A percentile compares a stretch with the other conserved stretches of the same genome.
phyloP scores from a whole-genome alignment of 2,797 vertebrate species.

The Anas bernieri region DNA sequence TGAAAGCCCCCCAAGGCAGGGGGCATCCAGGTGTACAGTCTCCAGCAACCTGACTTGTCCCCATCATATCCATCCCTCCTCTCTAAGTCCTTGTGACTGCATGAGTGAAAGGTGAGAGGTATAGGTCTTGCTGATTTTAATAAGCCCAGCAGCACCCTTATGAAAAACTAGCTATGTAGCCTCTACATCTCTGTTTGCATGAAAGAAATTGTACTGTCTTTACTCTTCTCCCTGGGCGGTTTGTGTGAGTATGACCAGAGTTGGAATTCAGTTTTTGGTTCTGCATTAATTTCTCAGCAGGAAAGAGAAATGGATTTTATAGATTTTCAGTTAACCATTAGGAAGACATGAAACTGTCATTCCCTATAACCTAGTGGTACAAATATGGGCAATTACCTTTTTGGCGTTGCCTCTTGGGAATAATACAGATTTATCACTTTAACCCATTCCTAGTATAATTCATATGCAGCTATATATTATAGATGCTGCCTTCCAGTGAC shows the following conservation, averaged over 20 bases:
- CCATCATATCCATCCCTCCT: rapidly evolving
- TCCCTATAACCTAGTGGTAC: constrained; percentile 61
- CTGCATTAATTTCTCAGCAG: constrained; percentile 68
- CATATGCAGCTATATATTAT: neutral
- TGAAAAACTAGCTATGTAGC: neutral
- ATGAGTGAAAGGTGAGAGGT: neutral
- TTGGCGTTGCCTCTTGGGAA: constrained; percentile 63
- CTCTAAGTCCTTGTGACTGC: neutral
- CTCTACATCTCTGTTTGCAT: neutral
- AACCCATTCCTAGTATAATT: constrained; percentile 71
- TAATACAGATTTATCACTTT: constrained; percentile 69
- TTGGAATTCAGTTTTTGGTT: constrained; percentile 29
- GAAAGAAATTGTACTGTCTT: neutral
- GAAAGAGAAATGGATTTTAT: constrained; percentile 69
- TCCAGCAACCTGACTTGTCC: neutral
- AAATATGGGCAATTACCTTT: constrained; percentile 74
- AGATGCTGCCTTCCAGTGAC: neutral
- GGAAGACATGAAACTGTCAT: constrained; percentile 69
- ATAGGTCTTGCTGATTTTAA: constrained; percentile 32
- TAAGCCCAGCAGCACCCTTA: neutral
- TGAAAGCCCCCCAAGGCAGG: neutral
- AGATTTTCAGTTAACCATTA: constrained; percentile 77
- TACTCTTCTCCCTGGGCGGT: constrained; percentile 39
- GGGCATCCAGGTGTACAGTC: neutral
- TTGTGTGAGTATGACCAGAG: constrained; percentile 40